Percentiles rank a stretch among this genome's conserved stretches.
Conservation (phyloP, 1,140 invertebrate species). For the Phymorhynchus buccinoides region DNA sequence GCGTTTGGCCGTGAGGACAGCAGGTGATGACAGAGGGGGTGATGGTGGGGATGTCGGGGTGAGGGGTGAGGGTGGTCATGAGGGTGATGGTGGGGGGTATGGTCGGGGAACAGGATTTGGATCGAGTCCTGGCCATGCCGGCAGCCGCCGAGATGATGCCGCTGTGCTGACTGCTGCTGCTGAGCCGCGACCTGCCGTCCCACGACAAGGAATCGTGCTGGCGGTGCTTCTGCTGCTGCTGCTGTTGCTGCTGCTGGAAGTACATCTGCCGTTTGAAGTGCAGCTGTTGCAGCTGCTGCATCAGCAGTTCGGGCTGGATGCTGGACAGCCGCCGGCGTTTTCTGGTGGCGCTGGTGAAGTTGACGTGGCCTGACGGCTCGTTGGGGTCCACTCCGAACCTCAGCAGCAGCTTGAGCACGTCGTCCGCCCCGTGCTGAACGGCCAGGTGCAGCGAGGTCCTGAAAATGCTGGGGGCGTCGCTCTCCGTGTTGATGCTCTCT, state of each 20-base stretch:
- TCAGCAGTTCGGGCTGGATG: conserved; percentile 11
- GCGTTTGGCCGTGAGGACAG: background rate
- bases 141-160: background rate
- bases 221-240: conserved; percentile 28
- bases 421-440: conserved; percentile 76
- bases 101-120: conserved; percentile 23
- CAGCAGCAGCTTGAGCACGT: conserved; percentile 76
- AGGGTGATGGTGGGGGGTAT: conserved; percentile 26
- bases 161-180: conserved; percentile 29
- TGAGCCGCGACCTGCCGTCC: background rate
- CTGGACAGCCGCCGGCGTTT: background rate
- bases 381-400: conserved; percentile 78
- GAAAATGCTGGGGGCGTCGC: conserved; percentile 74
- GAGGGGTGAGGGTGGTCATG: background rate
- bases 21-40: conserved; percentile 18
- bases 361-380: conserved; percentile 68
- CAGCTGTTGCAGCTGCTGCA: conserved; percentile 29
- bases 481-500: conserved; percentile 60
- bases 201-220: conserved; percentile 23
- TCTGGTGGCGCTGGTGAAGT: background rate
- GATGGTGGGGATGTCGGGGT: background rate
- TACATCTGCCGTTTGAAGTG: conserved; percentile 28
- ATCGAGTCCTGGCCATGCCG: background rate
- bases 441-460: conserved; percentile 77
- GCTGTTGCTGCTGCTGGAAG: conserved; percentile 4